phyloP scores from a whole-genome alignment of 2,113 vertebrate species.

The Hiodon tergisus region DNA sequence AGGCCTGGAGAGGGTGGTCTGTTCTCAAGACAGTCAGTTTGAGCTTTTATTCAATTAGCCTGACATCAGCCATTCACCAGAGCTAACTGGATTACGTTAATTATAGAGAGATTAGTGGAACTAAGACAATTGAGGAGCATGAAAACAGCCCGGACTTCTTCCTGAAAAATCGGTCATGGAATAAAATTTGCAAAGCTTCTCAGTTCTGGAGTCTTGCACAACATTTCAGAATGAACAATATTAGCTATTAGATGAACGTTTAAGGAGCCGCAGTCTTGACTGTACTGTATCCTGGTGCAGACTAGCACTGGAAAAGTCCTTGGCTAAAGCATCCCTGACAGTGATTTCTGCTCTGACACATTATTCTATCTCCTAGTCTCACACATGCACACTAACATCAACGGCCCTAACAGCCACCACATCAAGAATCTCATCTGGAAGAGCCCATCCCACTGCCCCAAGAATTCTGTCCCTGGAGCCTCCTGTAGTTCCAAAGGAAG shows the following conservation, averaged over 20 bases:
- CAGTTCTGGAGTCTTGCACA: too few relatives aligned
- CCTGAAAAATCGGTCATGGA: slow-evolving; percentile 23
- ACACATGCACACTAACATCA: not conserved
- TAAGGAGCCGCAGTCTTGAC: too few relatives aligned
- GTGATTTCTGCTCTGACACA: not conserved
- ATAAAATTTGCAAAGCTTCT: not conserved
- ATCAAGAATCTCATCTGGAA: not conserved
- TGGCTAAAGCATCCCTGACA: not conserved
- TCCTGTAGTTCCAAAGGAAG: not conserved
- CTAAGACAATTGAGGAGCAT: slow-evolving; percentile 55
- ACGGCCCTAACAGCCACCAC: not conserved
- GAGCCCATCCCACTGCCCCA: not conserved
- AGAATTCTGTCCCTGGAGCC: not conserved
- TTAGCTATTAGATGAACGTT: too few relatives aligned
- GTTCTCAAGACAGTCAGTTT: slow-evolving; percentile 28
- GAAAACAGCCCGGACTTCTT: slow-evolving; percentile 32
- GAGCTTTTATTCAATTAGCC: slow-evolving; percentile 77
- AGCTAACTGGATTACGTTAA: slow-evolving; percentile 85
- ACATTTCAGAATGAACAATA: too few relatives aligned
- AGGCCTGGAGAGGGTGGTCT: slow-evolving; percentile 19
- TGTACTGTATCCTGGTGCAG: too few relatives aligned
- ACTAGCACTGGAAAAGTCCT: not conserved
- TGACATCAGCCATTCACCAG: slow-evolving; percentile 79
- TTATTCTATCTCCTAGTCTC: not conserved
- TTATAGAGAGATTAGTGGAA: slow-evolving; percentile 88